These are phyloP conservation scores for Drosophila barbarae DNA, from an alignment of 2,888 invertebrate species.

Conservation along the genomic window DNA sequence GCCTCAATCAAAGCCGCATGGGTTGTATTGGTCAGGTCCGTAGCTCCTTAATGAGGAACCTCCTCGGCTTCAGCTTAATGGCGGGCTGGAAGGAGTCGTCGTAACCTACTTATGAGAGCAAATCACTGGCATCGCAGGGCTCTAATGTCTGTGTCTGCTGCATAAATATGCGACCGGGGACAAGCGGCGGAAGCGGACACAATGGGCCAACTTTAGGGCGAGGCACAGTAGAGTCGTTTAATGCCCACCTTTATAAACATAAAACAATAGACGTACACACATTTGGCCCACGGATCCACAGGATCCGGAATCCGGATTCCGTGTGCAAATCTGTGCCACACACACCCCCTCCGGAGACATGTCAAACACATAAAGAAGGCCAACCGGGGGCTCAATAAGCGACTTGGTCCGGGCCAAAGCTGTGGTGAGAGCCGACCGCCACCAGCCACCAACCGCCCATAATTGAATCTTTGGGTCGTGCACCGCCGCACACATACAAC, in stretches of 20 bases:
- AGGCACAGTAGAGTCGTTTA: conserved; percentile 43
- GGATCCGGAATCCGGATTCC: conserved; percentile 12
- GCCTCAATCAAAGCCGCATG: conserved; percentile 26
- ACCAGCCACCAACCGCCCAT: conserved; percentile 44
- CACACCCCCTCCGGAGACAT: conserved; percentile 34
- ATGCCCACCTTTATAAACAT: conserved; percentile 54
- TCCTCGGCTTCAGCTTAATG: conserved; percentile 14
- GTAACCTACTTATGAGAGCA: conserved; percentile 53
- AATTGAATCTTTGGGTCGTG: conserved; percentile 65
- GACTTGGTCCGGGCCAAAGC: conserved; percentile 26
- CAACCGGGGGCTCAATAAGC: conserved; percentile 44
- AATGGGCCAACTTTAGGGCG: conserved; percentile 47
- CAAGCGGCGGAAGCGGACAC: conserved; percentile 46
- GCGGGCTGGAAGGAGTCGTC: conserved; percentile 34
- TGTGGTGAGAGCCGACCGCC: conserved; percentile 19
- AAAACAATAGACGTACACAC: conserved; percentile 49
- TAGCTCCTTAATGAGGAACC: conserved; percentile 20
- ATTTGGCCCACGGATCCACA: conserved; percentile 35
- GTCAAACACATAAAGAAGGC: conserved; percentile 47
- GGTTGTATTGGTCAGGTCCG: conserved; percentile 16
- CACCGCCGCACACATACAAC: conserved; percentile 38
- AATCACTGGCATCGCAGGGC: conserved; percentile 16
- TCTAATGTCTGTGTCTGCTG: conserved; percentile 16
- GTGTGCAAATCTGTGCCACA: conserved; percentile 19
- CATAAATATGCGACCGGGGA: conserved; percentile 18